Base-by-base conservation (phyloP, 2,797 vertebrate species). In the Melanotaenia parkinsoni region DNA sequence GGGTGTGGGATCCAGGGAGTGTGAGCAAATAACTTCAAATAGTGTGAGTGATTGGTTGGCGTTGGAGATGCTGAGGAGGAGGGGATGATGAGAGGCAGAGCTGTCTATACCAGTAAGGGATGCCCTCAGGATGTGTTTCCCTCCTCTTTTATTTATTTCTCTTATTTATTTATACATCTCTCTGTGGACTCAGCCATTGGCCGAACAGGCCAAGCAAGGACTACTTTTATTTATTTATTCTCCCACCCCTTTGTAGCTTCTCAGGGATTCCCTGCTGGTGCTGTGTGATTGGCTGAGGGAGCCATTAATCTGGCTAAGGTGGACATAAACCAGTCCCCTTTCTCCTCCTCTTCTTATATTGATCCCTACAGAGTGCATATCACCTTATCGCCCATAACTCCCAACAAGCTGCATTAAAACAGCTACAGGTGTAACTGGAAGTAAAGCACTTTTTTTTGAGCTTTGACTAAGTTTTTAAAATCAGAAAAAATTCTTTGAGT, bases 91-190 rank as follows among this genome's bases (percentile, higher is more conserved):
- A 81, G 88, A 64, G 69, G 73, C 70, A 74, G 80, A 13, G 47
- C 66, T 74, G 82, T 89, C 82, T 82, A 68, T 72, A 86, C 84
- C 88, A 88, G 89, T 79, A 87, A 88, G 90, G 88, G 88, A 91
- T 92, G 88, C 92, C 91, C 91, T 91, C 84, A 89, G 91, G 91
- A 92, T 89, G 90, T 88, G 88, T 89, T 91, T 90, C 88, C 89
- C 90, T 91, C 70, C 81, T 89, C 80, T 89, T 92, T 93, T 91
- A 88, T 92, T 92, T 92, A 90, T 92, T 88, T 91, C 80, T 90
- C 83, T 90, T 86, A 82, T 92, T 91, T 92, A 86, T 93, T 92
- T 89, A 90, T 91, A 83, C 83, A 77, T 83, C 70, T 91, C 85
- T 89, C 70, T 33, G 70, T 30, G 73, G 86, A 81, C 78, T 76